Percentiles rank a stretch among this genome's conserved stretches.
Evolutionary conservation across 2,797 vertebrate species (phyloP).

Genomic region (Danio albolineatus): DNA sequence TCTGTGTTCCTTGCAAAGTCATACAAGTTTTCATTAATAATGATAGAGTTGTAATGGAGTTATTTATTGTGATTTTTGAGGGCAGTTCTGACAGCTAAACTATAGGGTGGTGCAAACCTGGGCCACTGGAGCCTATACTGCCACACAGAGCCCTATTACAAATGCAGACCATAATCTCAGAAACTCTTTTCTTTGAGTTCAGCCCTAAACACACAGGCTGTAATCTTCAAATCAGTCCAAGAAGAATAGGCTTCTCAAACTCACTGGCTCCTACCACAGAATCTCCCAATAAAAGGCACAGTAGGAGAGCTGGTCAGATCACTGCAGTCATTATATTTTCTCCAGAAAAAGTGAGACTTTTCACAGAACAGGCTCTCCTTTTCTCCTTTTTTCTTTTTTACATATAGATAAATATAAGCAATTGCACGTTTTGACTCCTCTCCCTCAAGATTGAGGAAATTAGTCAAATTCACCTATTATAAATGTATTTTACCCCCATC

Average conservation of each 20-base stretch:
- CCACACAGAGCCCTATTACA: constrained; percentile 14
- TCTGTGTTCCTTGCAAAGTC: background rate
- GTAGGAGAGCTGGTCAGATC: constrained; percentile 50
- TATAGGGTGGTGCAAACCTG: background rate
- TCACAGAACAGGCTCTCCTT: background rate
- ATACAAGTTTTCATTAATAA: background rate
- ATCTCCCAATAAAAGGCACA: constrained; percentile 22
- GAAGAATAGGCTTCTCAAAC: constrained; percentile 37
- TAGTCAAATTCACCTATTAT: constrained; percentile 33
- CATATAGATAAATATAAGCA: constrained; percentile 8
- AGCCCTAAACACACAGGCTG: constrained; percentile 24
- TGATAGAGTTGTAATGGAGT: background rate
- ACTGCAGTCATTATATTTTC: constrained; percentile 42
- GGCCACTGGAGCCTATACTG: constrained; percentile 3
- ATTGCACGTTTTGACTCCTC: background rate
- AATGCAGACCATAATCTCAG: constrained; percentile 36
- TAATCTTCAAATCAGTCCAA: constrained; percentile 44
- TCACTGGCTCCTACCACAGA: constrained; percentile 11
- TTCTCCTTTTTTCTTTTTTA: background rate
- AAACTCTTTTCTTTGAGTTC: constrained; percentile 34
- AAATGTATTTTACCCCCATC: background rate
- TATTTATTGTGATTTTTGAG: constrained; percentile 13
- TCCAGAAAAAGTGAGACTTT: constrained; percentile 17
- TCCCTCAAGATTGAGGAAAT: constrained; percentile 1
- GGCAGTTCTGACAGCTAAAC: constrained; percentile 24